Base-by-base conservation (phyloP, 1,140 invertebrate genomes). In the Caenorhabditis tropicalis region DNA sequence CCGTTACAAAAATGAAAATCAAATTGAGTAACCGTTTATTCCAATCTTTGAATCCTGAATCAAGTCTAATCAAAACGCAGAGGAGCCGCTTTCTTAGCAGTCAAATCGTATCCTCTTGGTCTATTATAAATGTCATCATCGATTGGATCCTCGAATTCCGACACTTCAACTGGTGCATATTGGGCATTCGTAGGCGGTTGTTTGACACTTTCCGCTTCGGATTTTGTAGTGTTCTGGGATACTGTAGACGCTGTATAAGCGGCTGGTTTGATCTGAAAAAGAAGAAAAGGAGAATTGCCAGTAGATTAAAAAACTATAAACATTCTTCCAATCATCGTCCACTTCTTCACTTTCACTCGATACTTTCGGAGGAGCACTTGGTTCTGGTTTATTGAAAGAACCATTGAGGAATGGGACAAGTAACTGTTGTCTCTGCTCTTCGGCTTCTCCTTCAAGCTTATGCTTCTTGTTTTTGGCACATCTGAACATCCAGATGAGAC, bases 21-120 rank as follows among this genome's bases (percentile, higher is more conserved):
- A 51, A 15, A n/a, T n/a, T 51, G 19, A 51, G 12, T 10, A 19
- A 10, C 16, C 48, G 19, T 51, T 51, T 19, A 51, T 19, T 51
- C n/a, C 48, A 15, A 15, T 51, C 5, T 10, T 51, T 19, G 3
- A 51, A 4, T 51, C 19, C n/a, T 19, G 10, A 19, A 3, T n/a
- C n/a, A 65, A 19, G 6, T 33, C 19, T 36, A 74, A 24, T 74
- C 65, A 43, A 74, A 74, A 74, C n/a, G 65, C 7, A 74, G 24
- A 10, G 33, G 29, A 43, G 65, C 36, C 43, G 65, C 33, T 74
- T 21, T 74, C 65, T 74, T 74, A 4, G 33, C 4, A n/a, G 16
- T 10, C 19, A 74, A n/a, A n/a, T n/a, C 29, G n/a, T 74, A 74
- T 74, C 65, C 65, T 46, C 65, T 74, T 43, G 65, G 65, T 31